Evolutionary conservation across 2,888 invertebrate genomes (phyloP).

Genomic region (Patella depressa): DNA sequence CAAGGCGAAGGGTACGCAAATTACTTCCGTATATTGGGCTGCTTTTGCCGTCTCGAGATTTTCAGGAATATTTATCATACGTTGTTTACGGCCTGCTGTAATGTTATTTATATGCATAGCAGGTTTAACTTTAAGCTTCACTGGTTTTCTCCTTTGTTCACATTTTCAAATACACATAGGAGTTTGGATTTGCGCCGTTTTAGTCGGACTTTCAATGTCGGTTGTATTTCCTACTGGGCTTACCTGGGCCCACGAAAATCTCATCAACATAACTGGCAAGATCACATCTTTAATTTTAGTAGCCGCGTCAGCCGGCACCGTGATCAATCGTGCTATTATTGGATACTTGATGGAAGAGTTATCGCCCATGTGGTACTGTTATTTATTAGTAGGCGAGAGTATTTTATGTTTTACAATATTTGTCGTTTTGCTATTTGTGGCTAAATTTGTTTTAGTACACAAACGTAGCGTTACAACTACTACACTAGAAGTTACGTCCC

Average conservation of each 20-base stretch:
- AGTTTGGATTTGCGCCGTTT: conserved; percentile 60
- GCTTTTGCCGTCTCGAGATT: conserved; percentile 68
- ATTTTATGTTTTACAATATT: conserved; percentile 51
- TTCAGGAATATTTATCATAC: conserved; percentile 65
- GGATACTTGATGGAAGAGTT: conserved; percentile 63
- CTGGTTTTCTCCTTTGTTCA: conserved; percentile 35
- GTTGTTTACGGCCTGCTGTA: conserved; percentile 59
- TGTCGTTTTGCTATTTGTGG: conserved; percentile 23
- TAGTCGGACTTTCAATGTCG: conserved; percentile 68
- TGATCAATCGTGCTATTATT: conserved; percentile 64
- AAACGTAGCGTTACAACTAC: too few relatives aligned
- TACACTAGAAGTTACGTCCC: too few relatives aligned
- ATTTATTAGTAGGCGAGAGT: conserved; percentile 55
- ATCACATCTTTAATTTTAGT: conserved; percentile 67
- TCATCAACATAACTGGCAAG: conserved; percentile 67
- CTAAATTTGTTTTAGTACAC: neutral
- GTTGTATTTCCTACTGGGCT: conserved; percentile 70
- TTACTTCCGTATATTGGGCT: conserved; percentile 71
- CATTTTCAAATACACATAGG: conserved; percentile 37
- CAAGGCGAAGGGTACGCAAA: conserved; percentile 57
- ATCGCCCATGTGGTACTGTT: conserved; percentile 64
- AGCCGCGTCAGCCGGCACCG: conserved; percentile 68
- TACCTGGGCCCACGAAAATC: conserved; percentile 69
- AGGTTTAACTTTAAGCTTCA: conserved; percentile 38
- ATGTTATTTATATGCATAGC: conserved; percentile 46